phyloP scores from a whole-genome alignment of 2,113 vertebrate species.

The Megalops atlanticus region DNA sequence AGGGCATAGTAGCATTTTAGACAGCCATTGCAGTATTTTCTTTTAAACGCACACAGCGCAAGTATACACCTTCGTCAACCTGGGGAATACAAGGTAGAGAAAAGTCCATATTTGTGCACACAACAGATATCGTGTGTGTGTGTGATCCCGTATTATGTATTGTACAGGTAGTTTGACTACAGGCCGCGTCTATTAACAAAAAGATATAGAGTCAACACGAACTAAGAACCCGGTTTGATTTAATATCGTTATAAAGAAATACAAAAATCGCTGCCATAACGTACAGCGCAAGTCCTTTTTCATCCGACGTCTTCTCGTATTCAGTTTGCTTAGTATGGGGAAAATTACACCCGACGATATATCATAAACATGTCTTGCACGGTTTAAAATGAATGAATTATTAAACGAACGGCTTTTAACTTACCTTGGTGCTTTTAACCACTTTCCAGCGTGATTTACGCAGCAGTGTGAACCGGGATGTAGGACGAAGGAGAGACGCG shows the following conservation, averaged over 20 bases:
- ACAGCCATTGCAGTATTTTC: neutral
- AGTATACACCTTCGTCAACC: neutral
- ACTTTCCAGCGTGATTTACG: constrained; percentile 44
- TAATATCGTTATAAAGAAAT: neutral
- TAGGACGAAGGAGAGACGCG: constrained; percentile 54
- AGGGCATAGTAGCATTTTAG: neutral
- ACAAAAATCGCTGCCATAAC: neutral
- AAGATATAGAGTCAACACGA: neutral
- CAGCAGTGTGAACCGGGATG: constrained; percentile 34
- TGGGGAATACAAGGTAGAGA: neutral
- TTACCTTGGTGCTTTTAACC: neutral
- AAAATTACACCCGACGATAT: too few relatives aligned
- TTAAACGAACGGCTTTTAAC: neutral
- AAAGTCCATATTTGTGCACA: neutral
- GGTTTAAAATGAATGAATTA: neutral
- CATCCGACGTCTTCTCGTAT: too few relatives aligned
- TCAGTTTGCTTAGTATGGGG: too few relatives aligned
- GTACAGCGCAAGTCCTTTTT: neutral
- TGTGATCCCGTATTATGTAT: neutral
- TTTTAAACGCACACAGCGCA: neutral
- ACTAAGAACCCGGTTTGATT: neutral
- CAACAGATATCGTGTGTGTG: neutral
- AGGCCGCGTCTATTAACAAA: neutral
- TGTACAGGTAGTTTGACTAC: neutral
- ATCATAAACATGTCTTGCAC: too few relatives aligned